These are phyloP conservation scores for Trogon surrucura DNA, from an alignment of 2,113 vertebrate species.

Conservation along the genomic window DNA sequence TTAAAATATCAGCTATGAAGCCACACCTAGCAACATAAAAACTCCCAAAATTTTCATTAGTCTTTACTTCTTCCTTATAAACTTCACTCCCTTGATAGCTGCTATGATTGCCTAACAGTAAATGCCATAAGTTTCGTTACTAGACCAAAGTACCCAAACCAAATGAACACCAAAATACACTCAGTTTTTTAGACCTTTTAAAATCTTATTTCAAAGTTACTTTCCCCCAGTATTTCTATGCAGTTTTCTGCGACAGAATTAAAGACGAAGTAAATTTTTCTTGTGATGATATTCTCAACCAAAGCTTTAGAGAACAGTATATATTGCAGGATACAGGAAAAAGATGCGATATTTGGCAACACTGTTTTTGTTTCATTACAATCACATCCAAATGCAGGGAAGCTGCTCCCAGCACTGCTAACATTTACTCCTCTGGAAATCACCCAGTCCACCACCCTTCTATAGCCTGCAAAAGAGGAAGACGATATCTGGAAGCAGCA, in stretches of 20 bases:
- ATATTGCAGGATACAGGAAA: neutral
- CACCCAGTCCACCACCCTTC: neutral
- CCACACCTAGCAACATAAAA: neutral
- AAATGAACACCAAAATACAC: neutral
- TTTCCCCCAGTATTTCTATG: neutral
- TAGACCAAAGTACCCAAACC: neutral
- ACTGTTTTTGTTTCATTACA: neutral
- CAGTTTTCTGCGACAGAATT: neutral
- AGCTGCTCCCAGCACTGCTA: conserved; percentile 27
- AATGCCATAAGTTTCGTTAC: neutral
- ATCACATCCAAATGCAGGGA: neutral
- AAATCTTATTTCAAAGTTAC: neutral
- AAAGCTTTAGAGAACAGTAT: neutral
- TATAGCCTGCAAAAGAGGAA: neutral
- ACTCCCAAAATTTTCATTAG: neutral
- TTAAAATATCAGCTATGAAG: neutral
- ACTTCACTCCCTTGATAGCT: neutral
- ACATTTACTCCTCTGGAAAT: conserved; percentile 37
- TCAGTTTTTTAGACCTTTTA: neutral
- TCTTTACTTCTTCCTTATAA: neutral
- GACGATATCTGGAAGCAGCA: neutral
- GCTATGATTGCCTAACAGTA: neutral
- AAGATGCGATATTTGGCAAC: neutral
- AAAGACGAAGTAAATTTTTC: neutral
- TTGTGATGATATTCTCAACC: neutral